These are phyloP conservation scores for Peromyscus attwateri DNA, from an alignment of 2,797 vertebrate species.

Conservation along the genomic window DNA sequence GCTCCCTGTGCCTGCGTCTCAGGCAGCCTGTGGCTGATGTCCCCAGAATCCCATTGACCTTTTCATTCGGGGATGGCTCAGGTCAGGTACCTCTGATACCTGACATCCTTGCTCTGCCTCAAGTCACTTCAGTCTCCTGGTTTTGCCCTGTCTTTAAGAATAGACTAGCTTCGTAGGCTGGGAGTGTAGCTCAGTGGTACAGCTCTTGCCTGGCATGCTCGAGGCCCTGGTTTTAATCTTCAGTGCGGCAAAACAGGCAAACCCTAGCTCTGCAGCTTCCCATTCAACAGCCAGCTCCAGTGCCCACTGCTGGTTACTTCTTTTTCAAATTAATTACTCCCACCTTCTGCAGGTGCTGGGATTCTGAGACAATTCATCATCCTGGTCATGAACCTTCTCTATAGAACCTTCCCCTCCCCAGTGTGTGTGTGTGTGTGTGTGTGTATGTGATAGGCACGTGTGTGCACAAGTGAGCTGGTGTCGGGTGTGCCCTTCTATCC, in stretches of 20 bases:
- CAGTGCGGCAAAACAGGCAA: background rate
- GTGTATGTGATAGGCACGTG: background rate
- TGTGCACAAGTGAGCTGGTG: background rate
- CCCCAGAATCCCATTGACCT: background rate
- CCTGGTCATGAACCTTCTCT: background rate
- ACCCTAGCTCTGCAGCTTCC: background rate
- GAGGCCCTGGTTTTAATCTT: background rate
- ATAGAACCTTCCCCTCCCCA: too few species aligned
- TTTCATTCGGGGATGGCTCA: accelerated
- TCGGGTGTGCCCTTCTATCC: background rate
- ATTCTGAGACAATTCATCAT: background rate
- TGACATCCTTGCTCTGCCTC: background rate
- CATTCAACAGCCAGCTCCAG: accelerated
- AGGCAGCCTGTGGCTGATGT: background rate
- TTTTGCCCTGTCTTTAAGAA: background rate
- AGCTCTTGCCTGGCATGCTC: background rate
- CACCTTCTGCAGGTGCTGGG: accelerated
- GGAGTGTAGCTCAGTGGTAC: too few species aligned
- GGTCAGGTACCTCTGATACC: too few species aligned
- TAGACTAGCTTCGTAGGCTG: background rate
- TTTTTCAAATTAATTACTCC: background rate
- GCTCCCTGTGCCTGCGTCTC: background rate
- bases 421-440: background rate
- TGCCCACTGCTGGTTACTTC: accelerated
- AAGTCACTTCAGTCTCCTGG: background rate